Evolutionary conservation across 2,797 vertebrate species (phyloP).

Genomic region (Columba guinea): DNA sequence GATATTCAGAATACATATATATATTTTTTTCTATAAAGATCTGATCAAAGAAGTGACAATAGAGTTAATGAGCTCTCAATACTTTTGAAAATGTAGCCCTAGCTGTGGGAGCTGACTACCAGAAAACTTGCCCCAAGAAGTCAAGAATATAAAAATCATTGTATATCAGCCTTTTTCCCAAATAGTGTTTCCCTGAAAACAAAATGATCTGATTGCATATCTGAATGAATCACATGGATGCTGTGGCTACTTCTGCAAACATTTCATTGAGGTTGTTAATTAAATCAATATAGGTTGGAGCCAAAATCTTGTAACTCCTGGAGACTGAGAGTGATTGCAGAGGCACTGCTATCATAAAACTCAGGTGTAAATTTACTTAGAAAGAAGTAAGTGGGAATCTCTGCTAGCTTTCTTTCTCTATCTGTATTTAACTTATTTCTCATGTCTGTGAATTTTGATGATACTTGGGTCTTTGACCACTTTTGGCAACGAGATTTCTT

Average conservation of each 20-base stretch:
- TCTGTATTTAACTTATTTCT: neutral
- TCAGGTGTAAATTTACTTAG: neutral
- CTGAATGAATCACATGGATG: conserved; percentile 42
- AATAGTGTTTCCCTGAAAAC: conserved; percentile 33
- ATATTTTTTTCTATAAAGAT: neutral
- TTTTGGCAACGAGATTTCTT: neutral
- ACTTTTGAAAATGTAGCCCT: neutral
- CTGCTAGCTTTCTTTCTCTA: neutral
- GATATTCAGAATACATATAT: neutral
- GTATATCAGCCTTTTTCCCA: conserved; percentile 39
- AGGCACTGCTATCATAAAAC: neutral
- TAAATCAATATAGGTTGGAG: neutral
- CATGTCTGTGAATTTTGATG: neutral
- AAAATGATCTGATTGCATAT: conserved; percentile 16
- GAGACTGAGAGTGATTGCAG: neutral
- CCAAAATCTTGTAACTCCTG: neutral
- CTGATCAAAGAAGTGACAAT: neutral
- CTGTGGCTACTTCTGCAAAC: neutral
- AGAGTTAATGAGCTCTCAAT: neutral
- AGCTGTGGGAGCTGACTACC: neutral
- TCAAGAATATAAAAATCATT: conserved; percentile 10
- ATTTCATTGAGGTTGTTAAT: neutral
- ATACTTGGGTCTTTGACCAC: neutral
- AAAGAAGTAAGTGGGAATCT: neutral
- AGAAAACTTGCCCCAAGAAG: neutral